Evolutionary conservation across 1,140 invertebrate genomes (phyloP).

Genomic region (Cotesia typhae): DNA sequence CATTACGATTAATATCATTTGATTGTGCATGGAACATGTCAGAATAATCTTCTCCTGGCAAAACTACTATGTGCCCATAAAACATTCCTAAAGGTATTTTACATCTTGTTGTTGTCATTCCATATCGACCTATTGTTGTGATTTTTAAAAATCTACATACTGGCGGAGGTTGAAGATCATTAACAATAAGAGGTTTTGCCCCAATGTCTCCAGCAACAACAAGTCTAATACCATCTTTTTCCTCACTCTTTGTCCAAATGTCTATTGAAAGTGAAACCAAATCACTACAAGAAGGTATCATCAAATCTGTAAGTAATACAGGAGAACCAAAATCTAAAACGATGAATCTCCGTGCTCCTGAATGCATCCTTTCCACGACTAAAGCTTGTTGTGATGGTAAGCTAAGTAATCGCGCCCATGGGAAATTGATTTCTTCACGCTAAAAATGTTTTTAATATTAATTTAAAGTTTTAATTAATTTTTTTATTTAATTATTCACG

Average conservation of each 20-base stretch:
- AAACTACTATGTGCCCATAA: slow-evolving; percentile 85
- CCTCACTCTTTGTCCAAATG: slow-evolving; percentile 86
- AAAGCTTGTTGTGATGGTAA: slow-evolving; percentile 84
- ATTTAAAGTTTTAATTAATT: slow-evolving; percentile 3
- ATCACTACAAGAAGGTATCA: slow-evolving; percentile 87
- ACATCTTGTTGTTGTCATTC: slow-evolving; percentile 88
- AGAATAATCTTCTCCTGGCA: slow-evolving; percentile 74
- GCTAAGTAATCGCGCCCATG: slow-evolving; percentile 79
- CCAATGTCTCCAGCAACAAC: slow-evolving; percentile 88
- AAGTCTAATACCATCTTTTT: slow-evolving; percentile 83
- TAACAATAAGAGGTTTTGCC: slow-evolving; percentile 81
- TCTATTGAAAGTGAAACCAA: slow-evolving; percentile 88
- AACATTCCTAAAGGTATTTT: slow-evolving; percentile 92
- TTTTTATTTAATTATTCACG: no score
- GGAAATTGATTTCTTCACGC: slow-evolving; percentile 63
- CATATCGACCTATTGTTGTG: slow-evolving; percentile 87
- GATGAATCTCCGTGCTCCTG: slow-evolving; percentile 85
- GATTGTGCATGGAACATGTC: slow-evolving; percentile 60
- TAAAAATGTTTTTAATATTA: slow-evolving; percentile 12
- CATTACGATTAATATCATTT: slow-evolving; percentile 52
- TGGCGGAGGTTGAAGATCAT: slow-evolving; percentile 87
- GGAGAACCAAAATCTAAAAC: slow-evolving; percentile 90
- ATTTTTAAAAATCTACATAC: slow-evolving; percentile 90
- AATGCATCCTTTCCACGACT: slow-evolving; percentile 93
- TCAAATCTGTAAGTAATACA: slow-evolving; percentile 85